These are phyloP conservation scores for Drosophila santomea DNA, from an alignment of 1,140 invertebrate species.

Conservation along the genomic window DNA sequence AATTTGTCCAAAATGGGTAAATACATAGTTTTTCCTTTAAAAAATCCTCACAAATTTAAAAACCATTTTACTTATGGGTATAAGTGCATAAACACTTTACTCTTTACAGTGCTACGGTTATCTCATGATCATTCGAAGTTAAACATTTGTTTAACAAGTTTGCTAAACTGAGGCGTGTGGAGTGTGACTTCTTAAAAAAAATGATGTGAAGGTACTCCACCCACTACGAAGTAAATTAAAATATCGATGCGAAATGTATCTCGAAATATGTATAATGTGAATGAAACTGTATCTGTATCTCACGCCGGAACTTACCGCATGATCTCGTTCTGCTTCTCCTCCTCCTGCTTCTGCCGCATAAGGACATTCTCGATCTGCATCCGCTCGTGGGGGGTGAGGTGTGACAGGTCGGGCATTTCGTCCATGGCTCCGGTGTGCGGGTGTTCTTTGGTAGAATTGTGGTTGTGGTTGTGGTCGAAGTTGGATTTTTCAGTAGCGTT, in stretches of 20 bases:
- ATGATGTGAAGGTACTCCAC: no score
- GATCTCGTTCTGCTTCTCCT: conserved; percentile 97
- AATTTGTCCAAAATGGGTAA: no score
- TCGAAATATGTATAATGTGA: background rate
- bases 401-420: conserved; percentile 97
- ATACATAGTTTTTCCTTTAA: no score
- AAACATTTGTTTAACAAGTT: no score
- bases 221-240: no score
- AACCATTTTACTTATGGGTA: no score
- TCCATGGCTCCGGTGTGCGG: conserved; percentile 86
- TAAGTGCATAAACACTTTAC: no score
- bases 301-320: conserved; percentile 90
- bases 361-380: conserved; percentile 98
- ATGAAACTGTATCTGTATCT: background rate
- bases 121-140: no score
- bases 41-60: no score
- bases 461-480: conserved; percentile 9
- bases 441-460: conserved; percentile 9
- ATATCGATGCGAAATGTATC: background rate
- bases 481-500: conserved; percentile 27
- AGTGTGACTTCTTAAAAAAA: no score
- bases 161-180: no score
- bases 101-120: no score
- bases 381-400: conserved; percentile 98
- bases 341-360: conserved; percentile 97